Base-by-base conservation (phyloP, 1,140 invertebrate species). In the Ericerus pela region DNA sequence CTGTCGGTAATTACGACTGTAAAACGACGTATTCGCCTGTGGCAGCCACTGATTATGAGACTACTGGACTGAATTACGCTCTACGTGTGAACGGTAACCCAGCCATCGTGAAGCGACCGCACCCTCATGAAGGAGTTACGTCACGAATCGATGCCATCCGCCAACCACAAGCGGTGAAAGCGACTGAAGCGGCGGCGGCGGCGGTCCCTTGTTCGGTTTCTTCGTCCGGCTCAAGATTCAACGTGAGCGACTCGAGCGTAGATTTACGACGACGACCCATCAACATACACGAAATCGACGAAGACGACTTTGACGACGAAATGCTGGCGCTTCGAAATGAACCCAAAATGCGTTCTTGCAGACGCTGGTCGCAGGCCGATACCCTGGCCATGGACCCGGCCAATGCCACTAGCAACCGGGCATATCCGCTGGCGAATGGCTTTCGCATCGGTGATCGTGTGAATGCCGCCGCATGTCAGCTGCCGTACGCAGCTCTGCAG, bases 281-380 rank as follows among this genome's bases (percentile, higher is more conserved):
- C 4, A 51, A 47, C 27, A 38, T 58, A 18, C 27, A 30, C 52
- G 41, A 51, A 29, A 31, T 24, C 14, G 2, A 31, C 10, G 36
- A 47, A 30, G 53, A 51, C 26, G 54, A 58, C 26, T 33, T 22
- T 29, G 53, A 58, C 51, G 47, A 41, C 11, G 51, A 57, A 12
- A 52, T 38, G 20, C 27, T 58, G 4, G 14, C 41, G 30, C 18
- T 47, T 22, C 56, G 55, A 58, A 60, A 64, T 59, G 24, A 61
- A 58, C 58, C 61, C 53, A 61, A 64, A 55, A 63, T 59, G 54
- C 24, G 61, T 33, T 53, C 62, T 36, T 62, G 63, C 54, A 51
- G 64, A 30, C 41, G 67, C 57, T 60, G 64, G 67, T 62, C 65
- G 55, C 58, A 62, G 30, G 54, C 62, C 37, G 57, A 63, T 28